Percentiles rank a stretch among this genome's conserved stretches.
These are phyloP conservation scores for Ictidomys tridecemlineatus DNA, from an alignment of 2,113 vertebrate genomes.

Conservation along the genomic window DNA sequence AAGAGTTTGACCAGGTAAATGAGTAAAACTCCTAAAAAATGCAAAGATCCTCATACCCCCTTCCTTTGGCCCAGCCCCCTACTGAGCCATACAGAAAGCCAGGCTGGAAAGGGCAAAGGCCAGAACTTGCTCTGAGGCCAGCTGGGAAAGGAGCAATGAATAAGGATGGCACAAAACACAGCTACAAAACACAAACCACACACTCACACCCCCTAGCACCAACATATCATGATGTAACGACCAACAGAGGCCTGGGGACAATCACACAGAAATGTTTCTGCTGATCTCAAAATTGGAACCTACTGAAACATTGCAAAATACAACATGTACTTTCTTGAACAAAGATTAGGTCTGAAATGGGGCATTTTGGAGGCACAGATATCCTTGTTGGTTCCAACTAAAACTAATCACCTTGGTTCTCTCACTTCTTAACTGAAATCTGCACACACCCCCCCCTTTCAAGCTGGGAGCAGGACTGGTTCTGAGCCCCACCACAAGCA, in stretches of 20 bases:
- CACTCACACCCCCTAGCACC: neutral
- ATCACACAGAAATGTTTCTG: neutral
- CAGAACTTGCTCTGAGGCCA: neutral
- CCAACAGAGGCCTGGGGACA: neutral
- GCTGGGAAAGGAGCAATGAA: neutral
- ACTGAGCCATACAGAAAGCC: neutral
- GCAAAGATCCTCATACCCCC: fast-evolving
- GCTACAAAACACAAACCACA: neutral
- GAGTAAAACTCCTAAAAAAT: neutral
- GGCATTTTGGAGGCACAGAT: neutral
- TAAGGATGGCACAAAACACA: neutral
- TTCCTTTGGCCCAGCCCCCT: neutral
- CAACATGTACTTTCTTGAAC: neutral
- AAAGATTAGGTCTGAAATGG: too few species aligned
- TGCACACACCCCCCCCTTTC: too few species aligned
- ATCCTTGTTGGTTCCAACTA: neutral
- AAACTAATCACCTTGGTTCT: neutral
- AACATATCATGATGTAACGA: too few species aligned
- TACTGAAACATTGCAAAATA: neutral
- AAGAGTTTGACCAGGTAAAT: neutral
- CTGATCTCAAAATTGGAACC: neutral
- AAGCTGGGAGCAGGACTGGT: too few species aligned
- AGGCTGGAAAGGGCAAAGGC: neutral
- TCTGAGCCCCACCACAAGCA: fast-evolving
- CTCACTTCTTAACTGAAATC: neutral